A percentile compares a stretch with the other conserved stretches of the same genome.
phyloP scores from a whole-genome alignment of 2,888 invertebrate genomes.

The Scaptomyza polygonia region DNA sequence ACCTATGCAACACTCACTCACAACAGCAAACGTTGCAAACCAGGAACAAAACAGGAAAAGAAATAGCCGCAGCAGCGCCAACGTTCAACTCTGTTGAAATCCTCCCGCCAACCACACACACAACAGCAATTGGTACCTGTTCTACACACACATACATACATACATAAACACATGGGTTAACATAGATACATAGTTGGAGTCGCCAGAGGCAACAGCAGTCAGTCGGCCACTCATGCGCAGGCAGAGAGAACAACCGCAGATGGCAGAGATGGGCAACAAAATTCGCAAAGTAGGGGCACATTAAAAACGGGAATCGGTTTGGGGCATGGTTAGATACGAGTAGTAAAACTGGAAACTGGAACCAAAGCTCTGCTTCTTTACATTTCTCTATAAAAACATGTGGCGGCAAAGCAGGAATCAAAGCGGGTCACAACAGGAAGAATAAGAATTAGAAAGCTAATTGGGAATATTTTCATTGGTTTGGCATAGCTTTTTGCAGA shows the following conservation, averaged over 20 bases:
- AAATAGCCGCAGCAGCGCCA: constrained; percentile 29
- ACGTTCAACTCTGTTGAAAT: constrained; percentile 25
- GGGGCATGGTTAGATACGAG: constrained; percentile 7
- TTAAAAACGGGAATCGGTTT: constrained; percentile 14
- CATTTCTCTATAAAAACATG: constrained; percentile 1
- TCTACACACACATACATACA: constrained; percentile 53
- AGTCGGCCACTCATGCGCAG: constrained; percentile 65
- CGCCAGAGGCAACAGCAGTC: constrained; percentile 41
- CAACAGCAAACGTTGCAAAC: constrained; percentile 2
- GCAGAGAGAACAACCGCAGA: constrained; percentile 48
- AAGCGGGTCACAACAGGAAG: not conserved
- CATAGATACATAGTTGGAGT: constrained; percentile 20
- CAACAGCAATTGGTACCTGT: constrained; percentile 45
- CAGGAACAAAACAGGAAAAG: constrained; percentile 39
- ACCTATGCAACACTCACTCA: constrained; percentile 45
- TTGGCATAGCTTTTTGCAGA: not conserved
- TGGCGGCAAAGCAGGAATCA: not conserved
- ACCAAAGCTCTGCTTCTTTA: constrained; percentile 18
- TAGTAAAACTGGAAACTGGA: constrained; percentile 7
- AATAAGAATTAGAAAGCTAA: not conserved
- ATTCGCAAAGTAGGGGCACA: not conserved
- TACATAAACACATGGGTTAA: constrained; percentile 1
- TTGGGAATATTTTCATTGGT: not conserved
- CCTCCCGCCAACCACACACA: constrained; percentile 32
- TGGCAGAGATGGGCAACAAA: constrained; percentile 6